Conservation (phyloP, 1,140 invertebrate species). For the Pogonomyrmex barbatus region DNA sequence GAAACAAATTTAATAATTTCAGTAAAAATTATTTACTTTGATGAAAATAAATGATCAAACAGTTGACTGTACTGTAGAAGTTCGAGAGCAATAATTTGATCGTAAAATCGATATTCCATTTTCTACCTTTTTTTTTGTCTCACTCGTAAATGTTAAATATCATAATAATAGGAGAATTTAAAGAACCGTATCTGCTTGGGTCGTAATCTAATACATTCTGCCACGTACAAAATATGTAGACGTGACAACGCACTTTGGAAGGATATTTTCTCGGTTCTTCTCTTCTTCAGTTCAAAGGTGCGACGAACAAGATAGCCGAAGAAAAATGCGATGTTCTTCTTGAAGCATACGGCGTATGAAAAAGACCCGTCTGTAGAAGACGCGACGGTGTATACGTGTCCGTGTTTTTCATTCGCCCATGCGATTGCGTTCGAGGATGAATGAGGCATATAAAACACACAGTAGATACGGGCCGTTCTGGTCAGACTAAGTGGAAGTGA, state of each 20-base stretch:
- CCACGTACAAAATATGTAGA: conserved; percentile 42
- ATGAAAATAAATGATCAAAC: neutral
- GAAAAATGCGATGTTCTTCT: conserved; percentile 61
- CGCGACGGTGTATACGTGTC: conserved; percentile 57
- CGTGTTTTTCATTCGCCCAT: conserved; percentile 55
- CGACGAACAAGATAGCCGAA: conserved; percentile 48
- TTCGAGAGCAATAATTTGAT: neutral
- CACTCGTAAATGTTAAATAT: neutral
- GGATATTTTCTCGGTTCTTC: conserved; percentile 40
- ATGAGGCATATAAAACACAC: conserved; percentile 61
- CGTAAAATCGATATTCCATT: neutral
- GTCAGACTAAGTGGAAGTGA: conserved; percentile 58
- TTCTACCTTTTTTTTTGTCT: neutral
- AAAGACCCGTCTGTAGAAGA: conserved; percentile 58
- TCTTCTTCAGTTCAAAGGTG: conserved; percentile 50
- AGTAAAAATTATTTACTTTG: neutral
- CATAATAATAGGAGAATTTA: neutral
- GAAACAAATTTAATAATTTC: neutral
- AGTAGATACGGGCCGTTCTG: conserved; percentile 58
- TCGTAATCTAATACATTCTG: conserved; percentile 27
- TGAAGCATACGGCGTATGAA: conserved; percentile 55
- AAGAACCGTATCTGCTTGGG: neutral
- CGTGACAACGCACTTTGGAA: conserved; percentile 55
- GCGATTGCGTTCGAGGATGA: conserved; percentile 60
- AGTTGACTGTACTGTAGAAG: neutral